Evolutionary conservation across 2,797 vertebrate species (phyloP).

Genomic region (Diplodus puntazzo): DNA sequence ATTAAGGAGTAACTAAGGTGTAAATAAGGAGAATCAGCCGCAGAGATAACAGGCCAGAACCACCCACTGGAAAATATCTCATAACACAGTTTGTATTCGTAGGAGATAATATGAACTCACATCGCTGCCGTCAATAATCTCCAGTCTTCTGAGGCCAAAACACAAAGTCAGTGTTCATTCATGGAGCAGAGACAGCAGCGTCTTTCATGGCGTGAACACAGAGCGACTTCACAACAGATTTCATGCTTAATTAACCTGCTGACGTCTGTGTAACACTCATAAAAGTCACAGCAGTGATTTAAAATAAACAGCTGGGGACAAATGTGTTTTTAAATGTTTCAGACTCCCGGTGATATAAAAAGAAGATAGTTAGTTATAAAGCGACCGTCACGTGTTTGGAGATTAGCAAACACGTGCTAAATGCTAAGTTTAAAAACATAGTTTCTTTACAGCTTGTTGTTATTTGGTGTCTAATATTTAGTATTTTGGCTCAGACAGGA

Average conservation of each 20-base stretch:
- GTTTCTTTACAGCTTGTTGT: no score
- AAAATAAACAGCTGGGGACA: not conserved
- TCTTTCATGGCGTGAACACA: constrained; percentile 21
- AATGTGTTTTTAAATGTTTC: not conserved
- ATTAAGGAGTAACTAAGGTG: no score
- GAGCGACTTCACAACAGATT: not conserved
- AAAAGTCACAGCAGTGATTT: not conserved
- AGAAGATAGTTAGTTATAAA: no score
- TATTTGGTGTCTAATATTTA: not conserved
- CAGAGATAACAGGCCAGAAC: no score
- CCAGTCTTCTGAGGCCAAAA: not conserved
- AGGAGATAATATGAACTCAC: not conserved
- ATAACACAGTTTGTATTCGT: no score
- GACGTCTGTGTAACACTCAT: not conserved
- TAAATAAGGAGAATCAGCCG: not conserved
- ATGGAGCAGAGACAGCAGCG: constrained; percentile 10
- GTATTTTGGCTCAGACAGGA: not conserved
- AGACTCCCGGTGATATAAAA: no score
- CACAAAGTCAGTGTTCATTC: constrained; percentile 25
- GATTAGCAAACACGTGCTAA: no score
- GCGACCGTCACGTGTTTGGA: no score
- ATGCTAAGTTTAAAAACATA: no score
- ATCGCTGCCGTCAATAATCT: not conserved
- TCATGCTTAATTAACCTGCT: constrained; percentile 22
- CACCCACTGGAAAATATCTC: no score